These are phyloP conservation scores for Microctenopoma stevenorrisi DNA, from an alignment of 2,797 vertebrate genomes.

Conservation along the genomic window DNA sequence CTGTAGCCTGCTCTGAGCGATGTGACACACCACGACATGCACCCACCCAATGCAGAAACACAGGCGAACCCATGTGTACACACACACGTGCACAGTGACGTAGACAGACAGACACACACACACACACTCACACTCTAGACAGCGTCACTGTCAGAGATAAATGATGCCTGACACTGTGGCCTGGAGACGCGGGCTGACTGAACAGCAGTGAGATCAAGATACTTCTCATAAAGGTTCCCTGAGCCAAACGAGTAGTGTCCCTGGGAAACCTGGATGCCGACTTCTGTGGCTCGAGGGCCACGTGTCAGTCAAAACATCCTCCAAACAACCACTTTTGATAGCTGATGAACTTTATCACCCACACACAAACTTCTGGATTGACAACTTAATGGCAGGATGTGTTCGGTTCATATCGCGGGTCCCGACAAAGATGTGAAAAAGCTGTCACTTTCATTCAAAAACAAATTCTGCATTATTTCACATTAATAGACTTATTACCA, in stretches of 20 bases:
- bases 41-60: constrained; percentile 25
- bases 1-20: constrained; percentile 28
- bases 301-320: constrained; percentile 79
- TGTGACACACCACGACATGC: constrained; percentile 42
- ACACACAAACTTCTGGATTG: constrained; percentile 73
- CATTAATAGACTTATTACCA: constrained; percentile 50
- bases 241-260: constrained; percentile 80
- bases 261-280: constrained; percentile 72
- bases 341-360: constrained; percentile 72
- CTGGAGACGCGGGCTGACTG: constrained; percentile 74
- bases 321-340: constrained; percentile 76
- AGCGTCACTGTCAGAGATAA: constrained; percentile 76
- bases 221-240: constrained; percentile 80
- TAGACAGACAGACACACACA: constrained; percentile 5
- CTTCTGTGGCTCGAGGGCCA: constrained; percentile 76
- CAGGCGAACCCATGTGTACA: constrained; percentile 6
- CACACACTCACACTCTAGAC: constrained; percentile 44
- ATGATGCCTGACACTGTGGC: constrained; percentile 79
- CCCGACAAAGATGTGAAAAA: constrained; percentile 3
- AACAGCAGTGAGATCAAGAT: constrained; percentile 79
- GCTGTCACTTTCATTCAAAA: constrained; percentile 47
- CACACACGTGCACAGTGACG: not conserved
- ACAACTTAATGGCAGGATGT: constrained; percentile 74
- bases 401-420: constrained; percentile 6
- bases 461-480: constrained; percentile 56